These are phyloP conservation scores for Sciurus vulgaris DNA, from an alignment of 2,797 vertebrate genomes.

Conservation along the genomic window DNA sequence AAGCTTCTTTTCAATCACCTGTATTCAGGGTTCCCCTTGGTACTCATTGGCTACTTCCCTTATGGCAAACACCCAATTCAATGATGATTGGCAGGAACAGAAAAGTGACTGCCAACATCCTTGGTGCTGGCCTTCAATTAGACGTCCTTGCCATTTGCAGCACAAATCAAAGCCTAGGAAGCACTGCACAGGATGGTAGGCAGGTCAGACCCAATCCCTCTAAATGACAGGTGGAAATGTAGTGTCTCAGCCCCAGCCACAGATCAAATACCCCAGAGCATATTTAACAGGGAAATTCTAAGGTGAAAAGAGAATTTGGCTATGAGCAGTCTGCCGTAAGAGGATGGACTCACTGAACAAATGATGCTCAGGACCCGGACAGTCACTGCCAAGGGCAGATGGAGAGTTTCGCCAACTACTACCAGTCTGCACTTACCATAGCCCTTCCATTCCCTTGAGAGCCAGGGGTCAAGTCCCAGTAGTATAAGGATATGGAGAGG, in stretches of 20 bases:
- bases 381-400: background rate
- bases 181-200: background rate
- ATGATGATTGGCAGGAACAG: background rate
- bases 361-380: background rate
- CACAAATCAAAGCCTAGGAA: background rate
- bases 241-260: background rate
- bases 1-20: slow-evolving; percentile 21
- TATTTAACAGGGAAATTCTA: background rate
- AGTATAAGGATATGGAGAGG: background rate
- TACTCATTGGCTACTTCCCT: background rate
- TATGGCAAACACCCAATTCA: background rate
- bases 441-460: background rate
- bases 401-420: background rate
- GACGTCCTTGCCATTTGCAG: background rate
- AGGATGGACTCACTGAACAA: background rate
- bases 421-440: background rate
- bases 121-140: background rate
- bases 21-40: background rate
- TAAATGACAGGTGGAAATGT: background rate
- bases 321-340: background rate
- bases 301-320: background rate
- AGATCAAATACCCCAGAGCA: background rate
- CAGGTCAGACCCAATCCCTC: background rate
- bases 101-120: background rate
- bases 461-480: background rate